These are phyloP conservation scores for Zoanthus solanderi DNA, from an alignment of 92 coral and sea anemone genomes.

Conservation along the genomic window DNA sequence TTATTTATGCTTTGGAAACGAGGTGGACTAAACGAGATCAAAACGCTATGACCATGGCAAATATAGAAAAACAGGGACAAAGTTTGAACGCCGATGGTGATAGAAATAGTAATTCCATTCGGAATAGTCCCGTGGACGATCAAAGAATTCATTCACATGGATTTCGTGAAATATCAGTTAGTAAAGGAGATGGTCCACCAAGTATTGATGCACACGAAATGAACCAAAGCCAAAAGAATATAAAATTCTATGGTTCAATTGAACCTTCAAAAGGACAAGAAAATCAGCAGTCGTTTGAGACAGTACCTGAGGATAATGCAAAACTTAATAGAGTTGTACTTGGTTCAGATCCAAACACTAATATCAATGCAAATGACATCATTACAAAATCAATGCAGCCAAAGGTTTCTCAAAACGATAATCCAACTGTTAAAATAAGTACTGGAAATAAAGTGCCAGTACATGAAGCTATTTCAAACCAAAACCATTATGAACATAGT, in stretches of 20 bases:
- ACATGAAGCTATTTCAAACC: background rate
- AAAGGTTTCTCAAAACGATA: background rate
- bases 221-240: slow-evolving; percentile 27
- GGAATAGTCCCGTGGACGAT: slow-evolving; percentile 36
- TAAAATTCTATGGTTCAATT: slow-evolving; percentile 59
- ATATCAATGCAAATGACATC: background rate
- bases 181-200: slow-evolving; percentile 82
- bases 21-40: slow-evolving; percentile 65
- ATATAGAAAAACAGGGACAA: slow-evolving; percentile 77
- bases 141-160: slow-evolving; percentile 63
- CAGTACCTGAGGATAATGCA: background rate
- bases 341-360: background rate
- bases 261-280: slow-evolving; percentile 35
- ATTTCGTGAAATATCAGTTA: slow-evolving; percentile 71
- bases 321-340: background rate
- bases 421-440: background rate
- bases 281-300: background rate
- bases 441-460: background rate
- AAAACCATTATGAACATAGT: slow-evolving; percentile 23
- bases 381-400: background rate
- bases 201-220: background rate
- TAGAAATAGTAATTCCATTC: slow-evolving; percentile 28
- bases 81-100: slow-evolving; percentile 76
- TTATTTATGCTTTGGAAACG: slow-evolving; percentile 68
- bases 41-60: slow-evolving; percentile 55